These are phyloP conservation scores for Microtus richardsoni DNA, from an alignment of 2,113 vertebrate genomes.

Conservation along the genomic window DNA sequence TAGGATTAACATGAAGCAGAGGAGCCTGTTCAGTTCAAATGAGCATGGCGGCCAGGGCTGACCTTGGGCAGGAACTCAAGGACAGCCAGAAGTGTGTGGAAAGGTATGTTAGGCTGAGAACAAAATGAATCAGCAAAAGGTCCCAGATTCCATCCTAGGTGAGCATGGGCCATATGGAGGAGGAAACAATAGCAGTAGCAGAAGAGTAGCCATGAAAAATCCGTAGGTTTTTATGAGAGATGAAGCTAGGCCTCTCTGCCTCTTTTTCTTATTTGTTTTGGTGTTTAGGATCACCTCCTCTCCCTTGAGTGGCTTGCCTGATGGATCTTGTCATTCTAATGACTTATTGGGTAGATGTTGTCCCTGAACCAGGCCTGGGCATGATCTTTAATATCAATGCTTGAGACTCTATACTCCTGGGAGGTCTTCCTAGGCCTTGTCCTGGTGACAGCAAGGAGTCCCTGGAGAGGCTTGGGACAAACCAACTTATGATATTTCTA, in stretches of 20 bases:
- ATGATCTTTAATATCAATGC: not conserved
- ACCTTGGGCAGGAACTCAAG: not conserved
- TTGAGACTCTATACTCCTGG: not conserved
- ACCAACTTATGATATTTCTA: not conserved
- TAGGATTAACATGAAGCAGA: not conserved
- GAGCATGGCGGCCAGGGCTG: not conserved
- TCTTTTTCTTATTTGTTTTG: not conserved
- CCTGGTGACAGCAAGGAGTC: not conserved
- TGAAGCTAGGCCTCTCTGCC: not conserved
- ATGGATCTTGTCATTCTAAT: fast-evolving
- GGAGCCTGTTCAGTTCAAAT: fast-evolving
- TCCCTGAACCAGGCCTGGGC: not conserved
- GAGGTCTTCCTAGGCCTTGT: not conserved
- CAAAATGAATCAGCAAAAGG: not conserved
- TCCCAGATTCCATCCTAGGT: fast-evolving
- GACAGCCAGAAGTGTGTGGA: not conserved
- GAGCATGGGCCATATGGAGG: no score
- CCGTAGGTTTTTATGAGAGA: no score
- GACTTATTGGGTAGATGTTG: not conserved
- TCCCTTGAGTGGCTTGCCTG: not conserved
- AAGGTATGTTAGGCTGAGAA: not conserved
- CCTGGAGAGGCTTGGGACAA: not conserved
- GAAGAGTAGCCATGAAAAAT: not conserved
- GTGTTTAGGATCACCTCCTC: not conserved
- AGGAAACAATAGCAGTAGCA: not conserved